Conservation (phyloP, 2,888 invertebrate genomes). For the Timandra comae region DNA sequence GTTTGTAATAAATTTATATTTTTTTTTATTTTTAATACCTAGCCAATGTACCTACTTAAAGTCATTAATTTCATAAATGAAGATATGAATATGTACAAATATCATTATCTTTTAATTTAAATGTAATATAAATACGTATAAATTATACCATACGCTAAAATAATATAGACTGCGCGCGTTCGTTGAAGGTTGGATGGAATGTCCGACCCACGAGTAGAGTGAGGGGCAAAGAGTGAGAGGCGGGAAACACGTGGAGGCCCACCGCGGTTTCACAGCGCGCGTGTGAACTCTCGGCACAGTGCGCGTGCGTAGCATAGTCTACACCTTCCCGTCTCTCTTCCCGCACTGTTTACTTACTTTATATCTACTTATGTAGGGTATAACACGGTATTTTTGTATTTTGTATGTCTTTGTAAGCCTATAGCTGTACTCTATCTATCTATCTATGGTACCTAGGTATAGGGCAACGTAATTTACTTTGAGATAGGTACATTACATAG, state of each 20-base stretch:
- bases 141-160: conserved; percentile 26
- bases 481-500: background rate
- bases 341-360: conserved; percentile 22
- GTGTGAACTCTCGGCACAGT: conserved; percentile 67
- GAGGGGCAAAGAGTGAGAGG: conserved; percentile 31
- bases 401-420: conserved; percentile 9
- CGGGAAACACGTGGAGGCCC: conserved; percentile 72
- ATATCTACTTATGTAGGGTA: conserved; percentile 4
- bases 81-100: too few species aligned
- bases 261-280: conserved; percentile 70
- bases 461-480: background rate
- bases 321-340: conserved; percentile 46
- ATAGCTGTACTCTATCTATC: background rate
- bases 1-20: too few species aligned
- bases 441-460: background rate
- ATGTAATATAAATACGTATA: background rate
- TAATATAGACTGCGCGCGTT: conserved; percentile 41
- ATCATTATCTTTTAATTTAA: too few species aligned
- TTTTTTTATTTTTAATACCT: too few species aligned
- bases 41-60: too few species aligned
- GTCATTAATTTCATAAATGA: too few species aligned
- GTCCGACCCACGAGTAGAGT: conserved; percentile 34
- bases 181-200: conserved; percentile 58
- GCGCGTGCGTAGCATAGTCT: conserved; percentile 65
- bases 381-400: too few species aligned